Evolutionary conservation across 2,888 invertebrate species (phyloP), one percentile per base, ranked within the genome.

Genomic region (Monopis laevigella): DNA sequence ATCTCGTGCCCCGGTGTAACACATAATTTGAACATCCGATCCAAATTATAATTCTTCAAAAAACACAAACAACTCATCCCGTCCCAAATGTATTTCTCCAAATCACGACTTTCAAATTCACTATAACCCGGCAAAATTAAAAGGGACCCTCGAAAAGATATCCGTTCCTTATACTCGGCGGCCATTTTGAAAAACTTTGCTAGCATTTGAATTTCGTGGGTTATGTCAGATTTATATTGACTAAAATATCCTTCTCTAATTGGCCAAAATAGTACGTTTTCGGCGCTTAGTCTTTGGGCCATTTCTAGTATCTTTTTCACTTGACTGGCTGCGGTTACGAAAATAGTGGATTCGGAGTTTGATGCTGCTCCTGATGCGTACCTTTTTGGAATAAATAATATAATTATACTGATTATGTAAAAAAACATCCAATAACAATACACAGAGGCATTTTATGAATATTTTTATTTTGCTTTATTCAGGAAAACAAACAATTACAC

Each of bases 241-340:
- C 78, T 65, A 46, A 82, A 75, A 62, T 82, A 86, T 1, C 86
- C 86, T 53, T 87, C 87, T 41, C 83, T 58, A 41, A 81, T 73
- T 0, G 86, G 85, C 82, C 84, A 85, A 48, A 87, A 72, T n/a
- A 84, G 64, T 54, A 84, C 86, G 51, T 84, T 84, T 55, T 86
- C 85, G 0, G 86, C 84, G 49, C 77, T 84, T 7, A 88, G 56
- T 43, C 82, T 82, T 45, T 85, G 83, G 1, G 86, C 84, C 11
- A 84, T 61, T 54, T 88, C 87, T 39, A 88, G 57, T 27, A 85
- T 84, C 55, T 83, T 82, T 59, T 87, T 87, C 14, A 86, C 80
- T 54, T 85, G 84, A 14, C 84, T 73, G 1, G 83, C 86, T 1
- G 86, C 87, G 52, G 77, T 83, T 1, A 83, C 77, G 51, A 84